Percentiles rank a stretch among this genome's conserved stretches.
phyloP scores from a whole-genome alignment of 2,113 vertebrate genomes.

The Antidorcas marsupialis region DNA sequence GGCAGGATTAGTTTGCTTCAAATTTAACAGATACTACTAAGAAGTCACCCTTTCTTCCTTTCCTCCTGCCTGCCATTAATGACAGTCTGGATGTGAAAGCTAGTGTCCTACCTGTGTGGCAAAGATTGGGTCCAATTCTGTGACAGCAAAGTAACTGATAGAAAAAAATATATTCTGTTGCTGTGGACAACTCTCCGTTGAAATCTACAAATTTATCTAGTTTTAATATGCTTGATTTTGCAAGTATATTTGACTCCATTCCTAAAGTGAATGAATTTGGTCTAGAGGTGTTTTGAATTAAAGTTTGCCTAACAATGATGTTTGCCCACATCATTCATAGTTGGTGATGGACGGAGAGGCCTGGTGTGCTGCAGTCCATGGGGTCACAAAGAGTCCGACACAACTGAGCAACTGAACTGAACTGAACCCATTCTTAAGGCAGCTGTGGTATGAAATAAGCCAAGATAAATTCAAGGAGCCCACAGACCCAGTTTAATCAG shows the following conservation, averaged over 20 bases:
- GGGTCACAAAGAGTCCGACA: rapidly evolving
- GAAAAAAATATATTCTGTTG: neutral
- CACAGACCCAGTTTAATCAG: neutral
- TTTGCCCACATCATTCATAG: neutral
- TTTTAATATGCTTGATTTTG: neutral
- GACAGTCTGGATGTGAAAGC: neutral
- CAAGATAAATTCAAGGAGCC: neutral
- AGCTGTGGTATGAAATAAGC: neutral
- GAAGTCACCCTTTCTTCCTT: neutral
- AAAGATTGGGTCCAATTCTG: neutral
- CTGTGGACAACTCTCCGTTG: neutral
- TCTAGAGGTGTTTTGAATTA: neutral
- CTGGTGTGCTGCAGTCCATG: neutral
- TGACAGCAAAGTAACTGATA: neutral
- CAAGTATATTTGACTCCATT: neutral
- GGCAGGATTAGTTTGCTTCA: neutral
- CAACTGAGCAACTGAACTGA: neutral
- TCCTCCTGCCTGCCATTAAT: neutral
- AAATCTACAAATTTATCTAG: neutral
- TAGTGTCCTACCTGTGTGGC: neutral
- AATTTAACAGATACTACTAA: neutral
- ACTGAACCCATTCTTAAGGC: neutral
- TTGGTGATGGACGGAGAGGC: neutral
- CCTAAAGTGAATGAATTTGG: neutral
- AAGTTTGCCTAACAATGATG: neutral